Base-by-base conservation (phyloP, 2,113 vertebrate genomes). In the Hydrochoerus hydrochaeris region DNA sequence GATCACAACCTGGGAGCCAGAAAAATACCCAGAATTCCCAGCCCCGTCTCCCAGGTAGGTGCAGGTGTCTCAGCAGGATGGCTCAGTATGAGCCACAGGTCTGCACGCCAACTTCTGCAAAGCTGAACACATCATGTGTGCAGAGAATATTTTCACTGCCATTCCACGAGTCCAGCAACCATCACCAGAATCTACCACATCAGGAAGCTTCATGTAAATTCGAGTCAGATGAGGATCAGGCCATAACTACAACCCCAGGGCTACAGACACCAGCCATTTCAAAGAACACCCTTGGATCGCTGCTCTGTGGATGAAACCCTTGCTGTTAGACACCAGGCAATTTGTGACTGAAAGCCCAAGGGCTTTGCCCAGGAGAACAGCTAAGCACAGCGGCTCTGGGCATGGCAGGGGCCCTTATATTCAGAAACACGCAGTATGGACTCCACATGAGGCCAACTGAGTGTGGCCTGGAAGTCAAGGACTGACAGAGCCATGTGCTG, bases 121-220 rank as follows among this genome's bases (percentile, higher is more conserved):
- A 54, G 10, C n/a, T 52, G 62, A 14, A 6, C 24, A 4, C 0
- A 0, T 26, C 35, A 5, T 1, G 13, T 0, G 7, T 0, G 1
- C 20, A 22, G 4, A 60, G 10, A 26, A 28, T 1, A 4, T 16
- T 62, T 58, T 44, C 22, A 19, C 3, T 3, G 0, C 24, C 17
- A 1, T 22, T 20, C n/a, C 26, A 0, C 57, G 57, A 80, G 38
- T 2, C 65, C 4, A 38, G 92, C 11, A 8, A 22, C 49, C 67
- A 28, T 41, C 7, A 7, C 8, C 6, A n/a, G 22, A 85, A 80
- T 11, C 63, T 41, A 54, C 60, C 83, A 35, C 22, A 24, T 24
- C 22, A 19, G 41, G n/a, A 38, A 10, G 62, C 24, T 28, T 17
- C n/a, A 17, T 1, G 19, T 41, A 16, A 73, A 38, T 1, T 35